These are phyloP conservation scores for Oncorhynchus kisutch DNA, from an alignment of 2,113 vertebrate genomes.

Conservation along the genomic window DNA sequence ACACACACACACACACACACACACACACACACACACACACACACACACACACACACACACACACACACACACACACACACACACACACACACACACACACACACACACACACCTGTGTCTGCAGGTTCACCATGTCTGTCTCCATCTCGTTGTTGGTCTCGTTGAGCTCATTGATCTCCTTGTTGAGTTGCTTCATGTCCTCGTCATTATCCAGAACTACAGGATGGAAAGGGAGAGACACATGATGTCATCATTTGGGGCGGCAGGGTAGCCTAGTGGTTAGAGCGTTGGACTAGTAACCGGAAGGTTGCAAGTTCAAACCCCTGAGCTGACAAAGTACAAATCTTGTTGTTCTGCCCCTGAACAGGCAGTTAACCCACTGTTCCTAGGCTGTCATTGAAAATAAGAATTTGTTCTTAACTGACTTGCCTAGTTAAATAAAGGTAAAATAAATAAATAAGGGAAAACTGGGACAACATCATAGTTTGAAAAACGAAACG, in stretches of 20 bases:
- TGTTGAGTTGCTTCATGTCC: slow-evolving; percentile 97
- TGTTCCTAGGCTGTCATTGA: too few relatives aligned
- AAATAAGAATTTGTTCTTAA: too few relatives aligned
- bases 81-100: slow-evolving; percentile 3
- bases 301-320: too few relatives aligned
- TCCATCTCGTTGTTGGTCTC: slow-evolving; percentile 98
- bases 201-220: slow-evolving; percentile 95
- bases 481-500: neutral
- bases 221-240: slow-evolving; percentile 7
- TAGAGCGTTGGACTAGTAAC: too few relatives aligned
- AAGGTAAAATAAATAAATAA: too few relatives aligned
- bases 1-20: slow-evolving; percentile 19
- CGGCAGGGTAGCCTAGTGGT: too few relatives aligned
- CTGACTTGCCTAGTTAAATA: too few relatives aligned
- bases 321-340: too few relatives aligned
- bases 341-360: too few relatives aligned
- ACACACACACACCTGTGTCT: slow-evolving; percentile 86
- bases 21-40: slow-evolving; percentile 58
- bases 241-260: neutral
- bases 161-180: slow-evolving; percentile 94
- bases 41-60: slow-evolving; percentile 62
- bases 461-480: neutral
- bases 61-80: neutral
- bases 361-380: too few relatives aligned
- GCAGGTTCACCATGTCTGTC: slow-evolving; percentile 94